Evolutionary conservation across 2,797 vertebrate genomes (phyloP).

Genomic region (Mormyrus hasselquistii): DNA sequence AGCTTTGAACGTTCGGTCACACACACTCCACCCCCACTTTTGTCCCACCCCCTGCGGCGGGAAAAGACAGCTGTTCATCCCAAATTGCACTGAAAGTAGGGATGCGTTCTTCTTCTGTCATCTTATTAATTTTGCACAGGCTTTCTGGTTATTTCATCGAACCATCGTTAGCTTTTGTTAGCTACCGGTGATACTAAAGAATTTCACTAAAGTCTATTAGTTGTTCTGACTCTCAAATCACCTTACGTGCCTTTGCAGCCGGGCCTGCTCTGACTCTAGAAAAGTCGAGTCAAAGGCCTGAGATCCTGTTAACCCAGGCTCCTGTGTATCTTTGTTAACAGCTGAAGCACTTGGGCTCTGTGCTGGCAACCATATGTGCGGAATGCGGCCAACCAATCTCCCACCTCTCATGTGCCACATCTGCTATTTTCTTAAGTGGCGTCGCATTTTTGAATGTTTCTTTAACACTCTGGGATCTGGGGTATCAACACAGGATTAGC

Average conservation of each 20-base stretch:
- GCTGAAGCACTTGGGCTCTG: not conserved
- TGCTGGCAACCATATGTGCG: not conserved
- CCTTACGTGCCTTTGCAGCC: not conserved
- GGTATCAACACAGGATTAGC: conserved; percentile 73
- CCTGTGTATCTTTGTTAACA: not conserved
- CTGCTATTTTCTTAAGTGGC: conserved; percentile 73
- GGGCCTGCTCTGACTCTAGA: not conserved
- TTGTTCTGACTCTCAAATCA: not conserved
- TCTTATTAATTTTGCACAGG: not conserved
- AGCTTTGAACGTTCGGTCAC: conserved; percentile 24
- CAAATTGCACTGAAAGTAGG: not conserved
- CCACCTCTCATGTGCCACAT: conserved; percentile 66
- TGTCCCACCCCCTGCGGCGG: not conserved
- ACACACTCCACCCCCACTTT: not conserved
- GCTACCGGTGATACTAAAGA: not conserved
- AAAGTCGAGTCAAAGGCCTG: not conserved
- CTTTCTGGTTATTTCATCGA: not conserved
- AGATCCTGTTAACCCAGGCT: not conserved
- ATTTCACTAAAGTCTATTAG: not conserved
- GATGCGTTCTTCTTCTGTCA: not conserved
- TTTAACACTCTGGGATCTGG: conserved; percentile 68
- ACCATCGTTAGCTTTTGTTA: not conserved
- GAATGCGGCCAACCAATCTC: conserved; percentile 20
- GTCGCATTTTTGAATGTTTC: conserved; percentile 70
- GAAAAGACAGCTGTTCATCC: not conserved